Base-by-base conservation (phyloP, 53 echinoderm and acorn worm genomes). In the Luidia sarsii region DNA sequence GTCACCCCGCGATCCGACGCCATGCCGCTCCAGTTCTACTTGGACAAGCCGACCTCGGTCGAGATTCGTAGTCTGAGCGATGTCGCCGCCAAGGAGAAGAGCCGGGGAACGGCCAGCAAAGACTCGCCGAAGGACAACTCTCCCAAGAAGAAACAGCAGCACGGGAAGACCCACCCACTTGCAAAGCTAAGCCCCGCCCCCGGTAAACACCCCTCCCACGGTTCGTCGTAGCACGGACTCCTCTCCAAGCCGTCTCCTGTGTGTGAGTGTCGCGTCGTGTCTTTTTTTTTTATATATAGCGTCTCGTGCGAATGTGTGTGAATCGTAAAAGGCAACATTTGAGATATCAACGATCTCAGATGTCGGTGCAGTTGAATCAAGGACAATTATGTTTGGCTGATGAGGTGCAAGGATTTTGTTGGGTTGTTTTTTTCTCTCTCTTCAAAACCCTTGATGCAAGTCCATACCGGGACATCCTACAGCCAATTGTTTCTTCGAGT, bases 91-190 rank as follows among this genome's bases (percentile, higher is more conserved):
- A 0, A 1, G 11, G 18, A 63, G 19, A 63, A 63, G 61, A 33
- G 27, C 31, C 29, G 22, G 67, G 79, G 21, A 45, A 51, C 56
- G 36, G 39, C 29, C 45, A 16, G 18, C 48, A 13, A 73, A 67
- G 87, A 87, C 33, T 55, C 23, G 30, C 18, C 28, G 22, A 27
- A 20, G 14, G 36, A 23, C 7, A 23, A 28, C 30, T 3, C 7
- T 13, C 36, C 38, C 79, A 57, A 37, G 27, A 57, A 38, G 38
- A 81, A 70, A 51, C 49, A 25, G 28, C 87, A 81, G 24, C 89
- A 92, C 57, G 95, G 92, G 20, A 93, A 90, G 70, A 68, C 92
- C 13, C 95, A 95, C 57, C 95, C 95, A 11, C 60, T 95, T 2
- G 60, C 87, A 29, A 90, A 89, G 72, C 79, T 92, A 3, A 79